Evolutionary conservation across 2,797 vertebrate species (phyloP), one percentile per base, ranked within the genome.

Genomic region (Synanceia verrucosa): DNA sequence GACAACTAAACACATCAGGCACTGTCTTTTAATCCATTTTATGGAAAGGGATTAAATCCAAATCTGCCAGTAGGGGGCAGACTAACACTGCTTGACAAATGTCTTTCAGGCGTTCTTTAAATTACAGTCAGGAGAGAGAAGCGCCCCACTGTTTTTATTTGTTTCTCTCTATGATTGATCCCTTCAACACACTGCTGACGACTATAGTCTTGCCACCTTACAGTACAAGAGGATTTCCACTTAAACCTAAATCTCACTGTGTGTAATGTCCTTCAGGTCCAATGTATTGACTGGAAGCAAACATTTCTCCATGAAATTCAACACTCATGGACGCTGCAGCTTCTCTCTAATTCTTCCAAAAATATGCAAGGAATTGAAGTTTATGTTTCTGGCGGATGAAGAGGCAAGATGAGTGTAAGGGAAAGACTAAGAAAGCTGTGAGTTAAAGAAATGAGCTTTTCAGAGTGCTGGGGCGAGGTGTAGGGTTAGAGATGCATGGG

Each of bases 401-500:
- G 36, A 41, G 37, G 8, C 9, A 28, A 65, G 46, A 66, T 48
- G 44, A 77, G 70, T 39, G 48, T 33, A 37, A 2, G 53, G n/a
- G 58, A 73, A 63, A 62, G 21, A 53, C 6, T 16, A 44, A 63
- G 41, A 78, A 74, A 79, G 31, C 59, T 58, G 48, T n/a, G 62
- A 77, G 72, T 82, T 52, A 64, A 83, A 83, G 80, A 85, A 86
- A 89, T 89, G 56, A 82, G 78, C 81, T 83, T 78, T 66, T 87
- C 79, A 72, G 72, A 77, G 78, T 61, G 62, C 11, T 10, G 50
- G 16, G 56, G 71, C 74, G 78, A 79, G 82, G 75, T 59, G 72
- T 76, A 64, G 83, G 81, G 82, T 71, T 82, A 85, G 88, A 88
- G 81, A 91, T 87, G 88, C 87, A 87, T 81, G 59, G 82, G 80